Conservation (phyloP, 1,140 invertebrate species). For the Hormaphis cornu region DNA sequence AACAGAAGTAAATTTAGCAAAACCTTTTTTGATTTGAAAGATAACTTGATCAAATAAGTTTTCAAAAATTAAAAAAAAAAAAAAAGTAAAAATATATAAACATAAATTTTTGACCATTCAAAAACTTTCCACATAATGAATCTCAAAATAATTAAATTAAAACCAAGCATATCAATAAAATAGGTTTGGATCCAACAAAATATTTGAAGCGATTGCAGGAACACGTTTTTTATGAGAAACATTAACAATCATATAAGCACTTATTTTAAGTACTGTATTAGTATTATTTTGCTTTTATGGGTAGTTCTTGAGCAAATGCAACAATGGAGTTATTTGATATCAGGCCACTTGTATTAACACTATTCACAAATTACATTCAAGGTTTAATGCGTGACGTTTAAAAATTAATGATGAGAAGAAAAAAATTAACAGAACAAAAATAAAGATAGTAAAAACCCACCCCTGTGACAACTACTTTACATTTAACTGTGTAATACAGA, state of each 20-base stretch:
- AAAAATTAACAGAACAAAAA: background rate
- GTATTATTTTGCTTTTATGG: no score
- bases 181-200: background rate
- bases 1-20: background rate
- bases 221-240: background rate
- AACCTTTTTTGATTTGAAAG: constrained; percentile 12
- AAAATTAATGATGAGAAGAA: background rate
- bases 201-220: background rate
- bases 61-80: no score
- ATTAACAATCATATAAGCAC: background rate
- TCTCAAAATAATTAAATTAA: background rate
- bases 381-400: background rate
- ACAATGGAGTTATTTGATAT: background rate
- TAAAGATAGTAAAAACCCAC: background rate
- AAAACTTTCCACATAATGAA: background rate
- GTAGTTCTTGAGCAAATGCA: constrained; percentile 8
- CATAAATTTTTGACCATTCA: background rate
- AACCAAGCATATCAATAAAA: background rate
- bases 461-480: constrained; percentile 3
- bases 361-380: background rate
- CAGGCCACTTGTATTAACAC: background rate
- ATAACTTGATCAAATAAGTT: background rate
- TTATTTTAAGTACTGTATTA: no score
- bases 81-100: background rate
- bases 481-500: background rate